Percentiles rank a stretch among this genome's conserved stretches.
Evolutionary conservation across 2,113 vertebrate genomes (phyloP).

Genomic region (Artemisiospiza belli): DNA sequence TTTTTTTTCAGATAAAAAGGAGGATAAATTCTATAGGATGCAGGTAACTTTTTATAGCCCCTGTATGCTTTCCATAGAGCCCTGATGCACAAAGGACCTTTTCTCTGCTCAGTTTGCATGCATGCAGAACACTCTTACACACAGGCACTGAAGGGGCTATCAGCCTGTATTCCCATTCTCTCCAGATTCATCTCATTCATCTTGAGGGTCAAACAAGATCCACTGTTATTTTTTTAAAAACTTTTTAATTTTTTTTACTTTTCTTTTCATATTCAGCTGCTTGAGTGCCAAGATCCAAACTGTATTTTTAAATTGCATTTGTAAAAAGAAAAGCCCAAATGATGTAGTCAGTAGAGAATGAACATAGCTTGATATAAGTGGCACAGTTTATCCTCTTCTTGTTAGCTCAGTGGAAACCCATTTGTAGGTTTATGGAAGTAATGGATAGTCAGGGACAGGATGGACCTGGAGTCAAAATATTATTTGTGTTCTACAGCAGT

Average conservation of each 20-base stretch:
- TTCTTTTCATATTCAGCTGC: not conserved
- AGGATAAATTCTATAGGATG: not conserved
- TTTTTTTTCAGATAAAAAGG: not conserved
- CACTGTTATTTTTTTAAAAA: not conserved
- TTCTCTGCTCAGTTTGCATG: not conserved
- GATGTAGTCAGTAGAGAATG: not conserved
- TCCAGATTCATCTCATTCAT: not conserved
- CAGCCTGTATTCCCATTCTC: not conserved
- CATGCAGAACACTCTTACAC: not conserved
- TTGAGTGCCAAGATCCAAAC: not conserved
- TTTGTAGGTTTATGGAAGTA: not conserved
- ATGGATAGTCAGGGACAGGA: not conserved
- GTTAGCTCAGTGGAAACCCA: not conserved
- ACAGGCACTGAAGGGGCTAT: not conserved
- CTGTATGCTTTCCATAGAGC: not conserved
- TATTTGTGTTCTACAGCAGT: not conserved
- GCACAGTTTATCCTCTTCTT: not conserved
- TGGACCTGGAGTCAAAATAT: not conserved
- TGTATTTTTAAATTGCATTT: not conserved
- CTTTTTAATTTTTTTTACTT: not conserved
- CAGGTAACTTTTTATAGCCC: not conserved
- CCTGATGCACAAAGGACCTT: not conserved
- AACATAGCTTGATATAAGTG: not conserved
- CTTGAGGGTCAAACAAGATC: not conserved
- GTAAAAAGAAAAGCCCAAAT: not conserved